These are phyloP conservation scores for Strigamia maritima DNA, from an alignment of 2,888 invertebrate species.

Conservation along the genomic window DNA sequence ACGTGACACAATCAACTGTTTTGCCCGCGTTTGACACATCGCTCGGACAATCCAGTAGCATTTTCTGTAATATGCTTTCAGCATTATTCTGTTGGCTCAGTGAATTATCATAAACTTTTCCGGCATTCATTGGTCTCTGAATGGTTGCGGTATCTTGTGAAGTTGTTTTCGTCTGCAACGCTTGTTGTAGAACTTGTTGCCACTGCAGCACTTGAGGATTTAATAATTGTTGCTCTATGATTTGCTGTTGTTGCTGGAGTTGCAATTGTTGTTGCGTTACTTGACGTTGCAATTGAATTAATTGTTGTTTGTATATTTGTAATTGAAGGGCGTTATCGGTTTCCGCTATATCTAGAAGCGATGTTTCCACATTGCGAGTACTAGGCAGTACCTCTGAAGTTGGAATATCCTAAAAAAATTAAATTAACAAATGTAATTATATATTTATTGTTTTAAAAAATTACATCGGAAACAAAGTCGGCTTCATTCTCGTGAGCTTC, in stretches of 20 bases:
- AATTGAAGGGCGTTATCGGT: slow-evolving; percentile 5
- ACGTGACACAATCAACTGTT: not conserved
- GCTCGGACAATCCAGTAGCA: not conserved
- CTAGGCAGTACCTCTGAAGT: no score
- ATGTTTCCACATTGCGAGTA: not conserved
- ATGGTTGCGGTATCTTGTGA: not conserved
- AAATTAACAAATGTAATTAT: not conserved
- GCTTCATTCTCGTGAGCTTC: not conserved
- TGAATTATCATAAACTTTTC: not conserved
- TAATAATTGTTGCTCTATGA: slow-evolving; percentile 28
- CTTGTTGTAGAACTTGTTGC: not conserved
- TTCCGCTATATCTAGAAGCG: not conserved
- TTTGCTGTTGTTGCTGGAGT: slow-evolving; percentile 37
- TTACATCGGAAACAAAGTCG: not conserved
- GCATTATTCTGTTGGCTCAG: not conserved
- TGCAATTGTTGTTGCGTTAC: slow-evolving; percentile 24
- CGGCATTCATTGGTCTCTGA: not conserved
- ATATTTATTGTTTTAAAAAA: not conserved
- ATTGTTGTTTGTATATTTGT: slow-evolving; percentile 4
- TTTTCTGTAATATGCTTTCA: not conserved
- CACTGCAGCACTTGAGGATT: not conserved
- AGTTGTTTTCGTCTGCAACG: not conserved
- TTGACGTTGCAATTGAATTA: slow-evolving; percentile 31
- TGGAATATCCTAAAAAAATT: no score
- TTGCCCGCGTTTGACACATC: not conserved